A percentile compares a stretch with the other conserved stretches of the same genome.
Conservation (phyloP, 2,797 vertebrate species). For the Artibeus lituratus region DNA sequence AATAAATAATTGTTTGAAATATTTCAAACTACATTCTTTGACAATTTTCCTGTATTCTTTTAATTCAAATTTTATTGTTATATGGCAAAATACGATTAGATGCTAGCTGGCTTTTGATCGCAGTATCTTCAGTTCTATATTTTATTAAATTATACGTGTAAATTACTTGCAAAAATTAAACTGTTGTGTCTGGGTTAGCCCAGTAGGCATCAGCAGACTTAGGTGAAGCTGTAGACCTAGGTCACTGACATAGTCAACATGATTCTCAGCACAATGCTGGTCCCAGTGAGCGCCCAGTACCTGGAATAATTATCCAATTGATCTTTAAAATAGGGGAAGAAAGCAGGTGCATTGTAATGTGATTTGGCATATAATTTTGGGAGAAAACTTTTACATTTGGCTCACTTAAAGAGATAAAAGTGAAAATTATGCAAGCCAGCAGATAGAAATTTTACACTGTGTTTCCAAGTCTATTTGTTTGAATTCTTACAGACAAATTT, state of each 20-base stretch:
- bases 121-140: background rate
- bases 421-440: background rate
- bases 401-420: background rate
- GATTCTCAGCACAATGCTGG: background rate
- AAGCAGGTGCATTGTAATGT: background rate
- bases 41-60: background rate
- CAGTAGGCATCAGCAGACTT: background rate
- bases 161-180: background rate
- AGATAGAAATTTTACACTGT: background rate
- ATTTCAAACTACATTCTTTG: background rate
- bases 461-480: background rate
- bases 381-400: background rate
- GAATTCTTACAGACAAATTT: constrained; percentile 1
- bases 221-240: background rate
- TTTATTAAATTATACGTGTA: background rate
- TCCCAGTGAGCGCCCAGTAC: background rate
- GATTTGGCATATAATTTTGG: background rate
- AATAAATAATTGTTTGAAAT: background rate
- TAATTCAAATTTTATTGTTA: background rate
- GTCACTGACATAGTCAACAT: background rate
- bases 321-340: background rate
- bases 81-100: background rate
- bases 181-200: background rate
- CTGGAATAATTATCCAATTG: background rate
- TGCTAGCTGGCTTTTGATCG: background rate